phyloP scores from a whole-genome alignment of 2,888 invertebrate genomes.

The Heliothis peltigera region DNA sequence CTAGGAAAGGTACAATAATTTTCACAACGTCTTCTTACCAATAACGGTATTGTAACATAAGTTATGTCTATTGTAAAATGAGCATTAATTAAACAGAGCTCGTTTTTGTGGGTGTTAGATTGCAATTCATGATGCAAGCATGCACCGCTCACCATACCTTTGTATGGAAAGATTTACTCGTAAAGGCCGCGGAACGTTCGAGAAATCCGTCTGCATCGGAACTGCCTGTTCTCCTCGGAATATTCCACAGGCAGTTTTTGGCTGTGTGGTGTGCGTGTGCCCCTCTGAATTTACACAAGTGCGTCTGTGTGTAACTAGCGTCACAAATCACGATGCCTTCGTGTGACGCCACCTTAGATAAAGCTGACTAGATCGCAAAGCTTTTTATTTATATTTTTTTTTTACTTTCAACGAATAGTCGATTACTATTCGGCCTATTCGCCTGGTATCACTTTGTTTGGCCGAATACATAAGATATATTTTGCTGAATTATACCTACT shows the following conservation, averaged over 20 bases:
- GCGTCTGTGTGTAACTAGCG: conserved; percentile 60
- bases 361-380: neutral
- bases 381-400: conserved; percentile 9
- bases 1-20: conserved; percentile 71
- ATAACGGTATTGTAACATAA: conserved; percentile 37
- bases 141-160: conserved; percentile 39
- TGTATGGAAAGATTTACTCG: conserved; percentile 39
- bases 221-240: conserved; percentile 69
- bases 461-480: too few relatives aligned
- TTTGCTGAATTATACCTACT: too few relatives aligned
- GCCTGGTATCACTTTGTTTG: too few relatives aligned
- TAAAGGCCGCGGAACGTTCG: conserved; percentile 73
- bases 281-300: conserved; percentile 63
- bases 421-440: too few relatives aligned
- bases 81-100: conserved; percentile 22
- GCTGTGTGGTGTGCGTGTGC: conserved; percentile 68
- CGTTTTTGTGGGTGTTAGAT: conserved; percentile 28
- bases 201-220: conserved; percentile 70
- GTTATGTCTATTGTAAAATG: conserved; percentile 44
- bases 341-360: conserved; percentile 10
- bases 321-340: conserved; percentile 30
- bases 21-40: conserved; percentile 58
- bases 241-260: conserved; percentile 83
- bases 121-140: conserved; percentile 26
- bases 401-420: too few relatives aligned